These are phyloP conservation scores for Gallinago undulata DNA, from an alignment of 2,113 vertebrate species.

Conservation along the genomic window DNA sequence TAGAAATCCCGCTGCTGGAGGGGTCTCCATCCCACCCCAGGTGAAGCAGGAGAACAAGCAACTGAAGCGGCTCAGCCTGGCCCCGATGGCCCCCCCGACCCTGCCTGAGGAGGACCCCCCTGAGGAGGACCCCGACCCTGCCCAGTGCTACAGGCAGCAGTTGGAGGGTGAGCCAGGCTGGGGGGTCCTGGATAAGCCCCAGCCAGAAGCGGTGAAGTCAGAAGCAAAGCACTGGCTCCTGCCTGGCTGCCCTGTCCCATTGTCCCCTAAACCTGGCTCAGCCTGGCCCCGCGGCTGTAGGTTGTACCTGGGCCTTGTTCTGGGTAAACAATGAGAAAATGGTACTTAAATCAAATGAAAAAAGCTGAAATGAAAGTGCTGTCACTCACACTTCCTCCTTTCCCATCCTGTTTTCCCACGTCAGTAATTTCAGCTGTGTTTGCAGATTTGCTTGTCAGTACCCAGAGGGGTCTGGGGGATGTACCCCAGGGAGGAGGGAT, in stretches of 20 bases:
- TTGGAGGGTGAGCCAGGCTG: neutral
- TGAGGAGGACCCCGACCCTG: neutral
- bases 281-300: rapidly evolving
- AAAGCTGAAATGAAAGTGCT: neutral
- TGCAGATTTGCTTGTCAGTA: neutral
- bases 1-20: no score
- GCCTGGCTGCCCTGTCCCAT: neutral
- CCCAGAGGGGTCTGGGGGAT: no score
- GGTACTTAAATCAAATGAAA: rapidly evolving
- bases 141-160: neutral
- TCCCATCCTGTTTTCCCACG: neutral
- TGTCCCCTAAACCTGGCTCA: neutral
- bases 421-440: rapidly evolving
- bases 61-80: constrained; percentile 74
- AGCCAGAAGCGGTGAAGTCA: neutral
- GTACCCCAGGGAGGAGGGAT: neutral
- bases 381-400: neutral
- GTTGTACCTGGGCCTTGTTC: neutral
- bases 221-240: neutral
- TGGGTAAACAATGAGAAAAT: rapidly evolving
- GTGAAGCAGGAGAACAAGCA: constrained; percentile 73
- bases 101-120: constrained; percentile 49
- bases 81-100: neutral
- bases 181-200: neutral
- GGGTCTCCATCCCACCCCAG: constrained; percentile 16